These are phyloP conservation scores for Mionectes macconnelli DNA, from an alignment of 2,113 vertebrate species.

Conservation along the genomic window DNA sequence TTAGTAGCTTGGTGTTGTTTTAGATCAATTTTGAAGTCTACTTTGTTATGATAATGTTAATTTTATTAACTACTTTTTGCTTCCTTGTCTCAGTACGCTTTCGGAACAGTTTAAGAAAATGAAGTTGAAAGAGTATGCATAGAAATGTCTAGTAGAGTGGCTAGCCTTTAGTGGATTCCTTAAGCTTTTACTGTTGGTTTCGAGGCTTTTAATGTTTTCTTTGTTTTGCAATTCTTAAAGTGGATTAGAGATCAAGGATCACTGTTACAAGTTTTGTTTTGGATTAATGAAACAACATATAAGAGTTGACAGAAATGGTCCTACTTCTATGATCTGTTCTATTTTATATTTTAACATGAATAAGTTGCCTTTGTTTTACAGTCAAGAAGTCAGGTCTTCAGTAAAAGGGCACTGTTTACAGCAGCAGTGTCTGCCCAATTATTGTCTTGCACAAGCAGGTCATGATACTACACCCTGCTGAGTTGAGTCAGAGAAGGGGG, in stretches of 20 bases:
- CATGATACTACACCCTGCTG: constrained; percentile 22
- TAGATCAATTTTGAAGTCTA: background rate
- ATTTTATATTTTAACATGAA: background rate
- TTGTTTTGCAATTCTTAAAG: constrained; percentile 56
- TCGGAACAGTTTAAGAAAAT: constrained; percentile 3
- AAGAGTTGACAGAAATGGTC: constrained; percentile 8
- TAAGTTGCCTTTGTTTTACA: background rate
- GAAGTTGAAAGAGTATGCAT: constrained; percentile 7
- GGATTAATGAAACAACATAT: constrained; percentile 10
- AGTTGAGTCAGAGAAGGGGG: background rate
- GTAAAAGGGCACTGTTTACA: background rate
- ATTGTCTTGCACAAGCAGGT: background rate
- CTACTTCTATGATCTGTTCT: background rate
- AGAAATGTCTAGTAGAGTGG: background rate
- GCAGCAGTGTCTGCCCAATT: background rate
- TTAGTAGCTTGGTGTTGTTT: constrained; percentile 6
- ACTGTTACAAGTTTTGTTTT: constrained; percentile 43
- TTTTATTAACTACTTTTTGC: constrained; percentile 16
- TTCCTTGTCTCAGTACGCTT: background rate
- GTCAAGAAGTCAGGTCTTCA: constrained; percentile 7
- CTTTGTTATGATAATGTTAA: background rate
- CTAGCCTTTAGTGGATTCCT: background rate
- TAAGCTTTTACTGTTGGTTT: constrained; percentile 37
- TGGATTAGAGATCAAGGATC: constrained; percentile 50
- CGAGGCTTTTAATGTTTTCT: constrained; percentile 41